Percentiles rank a stretch among this genome's conserved stretches.
Conservation (phyloP, 2,797 vertebrate species). For the Pseudochaenichthys georgianus region DNA sequence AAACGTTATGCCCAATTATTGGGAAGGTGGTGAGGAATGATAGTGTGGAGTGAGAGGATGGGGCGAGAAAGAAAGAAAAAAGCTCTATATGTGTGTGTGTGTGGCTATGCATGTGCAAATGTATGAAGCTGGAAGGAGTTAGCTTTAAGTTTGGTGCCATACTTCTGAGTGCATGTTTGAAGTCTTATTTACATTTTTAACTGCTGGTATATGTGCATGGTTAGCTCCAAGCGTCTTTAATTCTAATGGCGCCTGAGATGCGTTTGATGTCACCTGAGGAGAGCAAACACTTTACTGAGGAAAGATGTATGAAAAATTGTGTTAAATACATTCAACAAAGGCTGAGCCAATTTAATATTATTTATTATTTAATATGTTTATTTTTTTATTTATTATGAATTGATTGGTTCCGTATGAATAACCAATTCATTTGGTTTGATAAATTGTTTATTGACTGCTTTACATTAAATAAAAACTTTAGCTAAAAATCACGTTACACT, state of each 20-base stretch:
- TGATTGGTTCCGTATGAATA: neutral
- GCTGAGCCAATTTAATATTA: too few species aligned
- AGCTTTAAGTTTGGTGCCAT: neutral
- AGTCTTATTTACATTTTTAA: neutral
- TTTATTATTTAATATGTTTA: neutral
- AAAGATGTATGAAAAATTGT: neutral
- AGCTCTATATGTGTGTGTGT: constrained; percentile 5
- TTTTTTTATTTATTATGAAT: neutral
- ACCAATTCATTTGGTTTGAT: neutral
- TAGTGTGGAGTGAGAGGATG: constrained; percentile 38
- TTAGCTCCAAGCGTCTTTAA: neutral
- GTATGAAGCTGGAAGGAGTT: constrained; percentile 12
- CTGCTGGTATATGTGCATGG: neutral
- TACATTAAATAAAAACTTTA: too few species aligned
- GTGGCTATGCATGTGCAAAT: constrained; percentile 25
- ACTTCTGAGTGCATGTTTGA: neutral
- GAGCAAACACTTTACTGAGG: neutral
- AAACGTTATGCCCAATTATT: constrained; percentile 66
- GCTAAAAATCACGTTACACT: neutral
- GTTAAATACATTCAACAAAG: neutral
- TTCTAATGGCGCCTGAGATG: neutral
- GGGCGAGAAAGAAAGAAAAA: constrained; percentile 7
- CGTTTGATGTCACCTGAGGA: neutral
- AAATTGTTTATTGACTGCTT: too few species aligned
- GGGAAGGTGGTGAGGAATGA: constrained; percentile 50